Percentiles rank a stretch among this genome's conserved stretches.
Evolutionary conservation across 2,797 vertebrate genomes (phyloP).

Genomic region (Acropternis orthonyx): DNA sequence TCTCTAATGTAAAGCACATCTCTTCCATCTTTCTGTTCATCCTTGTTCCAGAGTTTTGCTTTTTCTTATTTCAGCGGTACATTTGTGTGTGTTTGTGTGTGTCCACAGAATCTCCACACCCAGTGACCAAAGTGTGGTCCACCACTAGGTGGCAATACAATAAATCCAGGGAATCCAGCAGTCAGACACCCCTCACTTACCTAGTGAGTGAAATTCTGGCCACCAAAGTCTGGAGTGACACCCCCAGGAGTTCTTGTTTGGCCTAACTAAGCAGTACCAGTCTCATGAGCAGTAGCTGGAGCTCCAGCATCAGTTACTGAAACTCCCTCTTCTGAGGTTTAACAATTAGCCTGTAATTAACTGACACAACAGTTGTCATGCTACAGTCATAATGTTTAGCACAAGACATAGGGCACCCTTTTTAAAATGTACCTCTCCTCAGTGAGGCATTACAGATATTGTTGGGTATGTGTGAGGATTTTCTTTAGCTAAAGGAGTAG

Average conservation of each 20-base stretch:
- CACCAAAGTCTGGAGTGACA: background rate
- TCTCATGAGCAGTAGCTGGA: background rate
- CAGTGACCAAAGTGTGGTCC: background rate
- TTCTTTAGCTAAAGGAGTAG: background rate
- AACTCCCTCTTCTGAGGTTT: background rate
- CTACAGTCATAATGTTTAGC: background rate
- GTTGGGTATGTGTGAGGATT: background rate
- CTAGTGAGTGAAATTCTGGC: background rate
- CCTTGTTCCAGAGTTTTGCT: background rate
- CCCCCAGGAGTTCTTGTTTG: background rate
- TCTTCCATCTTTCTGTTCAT: background rate
- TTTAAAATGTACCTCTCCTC: background rate
- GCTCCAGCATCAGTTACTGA: background rate
- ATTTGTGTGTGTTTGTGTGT: background rate
- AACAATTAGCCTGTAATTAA: constrained; percentile 10
- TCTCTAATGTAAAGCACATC: background rate
- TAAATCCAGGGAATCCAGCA: background rate
- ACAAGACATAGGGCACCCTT: background rate
- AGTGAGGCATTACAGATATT: background rate
- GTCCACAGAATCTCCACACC: accelerated
- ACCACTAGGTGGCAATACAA: constrained; percentile 30
- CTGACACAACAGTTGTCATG: background rate
- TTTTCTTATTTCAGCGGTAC: background rate
- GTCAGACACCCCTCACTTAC: background rate
- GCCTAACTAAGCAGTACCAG: background rate